Base-by-base conservation (phyloP, 2,888 invertebrate species). In the Cepaea hortensis region DNA sequence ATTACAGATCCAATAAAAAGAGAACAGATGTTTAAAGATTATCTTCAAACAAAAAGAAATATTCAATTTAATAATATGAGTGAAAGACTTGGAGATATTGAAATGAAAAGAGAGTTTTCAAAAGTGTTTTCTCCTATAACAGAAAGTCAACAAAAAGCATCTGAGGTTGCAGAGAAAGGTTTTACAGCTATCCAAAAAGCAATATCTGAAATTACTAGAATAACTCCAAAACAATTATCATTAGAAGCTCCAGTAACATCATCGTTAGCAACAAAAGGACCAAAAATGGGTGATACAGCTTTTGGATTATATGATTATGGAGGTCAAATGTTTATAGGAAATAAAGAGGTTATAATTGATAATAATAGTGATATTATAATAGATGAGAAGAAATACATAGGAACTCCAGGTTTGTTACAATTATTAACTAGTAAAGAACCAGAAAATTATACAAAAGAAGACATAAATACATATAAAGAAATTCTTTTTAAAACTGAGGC, bases 31-130 rank as follows among this genome's bases (percentile, higher is more conserved):
- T 7, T 68, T 20, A 68, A 68, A 3, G 68, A 68, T 0, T 68
- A 11, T 68, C 0, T 68, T 3, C 1, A 68, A 68, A 15, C 18
- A 68, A 77, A 77, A 77, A 77, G 76, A 77, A 77, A 77, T 77
- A 77, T 50, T 77, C 76, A 77, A 55, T 55, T 77, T 0, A 68
- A 4, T 68, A 77, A 77, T 55, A 20, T 77, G 3, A 77, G 76
- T 77, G 76, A 77, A 77, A 77, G 76, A 77, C 18, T 77, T 77
- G 76, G 76, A n/a, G 76, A 77, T 77, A 77, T 77, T 55, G 76
- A 75, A 75, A 75, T 75, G 75, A 75, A 75, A 75, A 75, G 75
- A 75, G 75, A 75, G 13, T 13, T 75, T 15, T 11, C 9, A 20
- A 77, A 77, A 77, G 5, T 77, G 9, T 77, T 68, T 68, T 18